Conservation (phyloP, 2,113 vertebrate species). For the Zapus hudsonius region DNA sequence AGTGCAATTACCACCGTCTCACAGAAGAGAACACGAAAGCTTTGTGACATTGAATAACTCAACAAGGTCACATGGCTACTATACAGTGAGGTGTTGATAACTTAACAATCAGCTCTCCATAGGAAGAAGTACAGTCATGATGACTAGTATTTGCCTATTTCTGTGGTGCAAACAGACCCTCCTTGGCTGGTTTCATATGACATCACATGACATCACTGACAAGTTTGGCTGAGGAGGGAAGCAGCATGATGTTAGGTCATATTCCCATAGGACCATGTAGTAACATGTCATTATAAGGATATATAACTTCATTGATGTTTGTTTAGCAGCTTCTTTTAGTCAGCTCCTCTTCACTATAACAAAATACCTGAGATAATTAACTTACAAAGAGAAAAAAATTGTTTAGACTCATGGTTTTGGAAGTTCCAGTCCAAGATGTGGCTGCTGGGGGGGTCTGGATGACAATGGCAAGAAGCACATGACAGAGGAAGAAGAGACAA, state of each 20-base stretch:
- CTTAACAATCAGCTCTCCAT: background rate
- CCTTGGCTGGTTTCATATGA: background rate
- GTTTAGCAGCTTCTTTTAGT: background rate
- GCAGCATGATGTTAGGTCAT: fast-evolving
- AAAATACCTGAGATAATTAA: background rate
- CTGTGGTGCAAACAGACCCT: background rate
- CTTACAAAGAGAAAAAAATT: background rate
- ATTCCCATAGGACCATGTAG: background rate
- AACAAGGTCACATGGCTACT: background rate
- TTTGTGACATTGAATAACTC: background rate
- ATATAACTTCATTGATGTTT: background rate
- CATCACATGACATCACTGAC: background rate
- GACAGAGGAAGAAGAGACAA: background rate
- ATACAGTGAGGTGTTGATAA: background rate
- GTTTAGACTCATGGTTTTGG: background rate
- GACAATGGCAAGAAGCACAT: background rate
- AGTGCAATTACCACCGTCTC: background rate
- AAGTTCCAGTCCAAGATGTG: background rate
- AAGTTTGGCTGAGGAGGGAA: background rate
- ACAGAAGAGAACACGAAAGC: background rate
- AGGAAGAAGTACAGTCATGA: background rate
- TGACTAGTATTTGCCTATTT: background rate
- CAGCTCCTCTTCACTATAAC: background rate
- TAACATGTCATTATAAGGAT: background rate
- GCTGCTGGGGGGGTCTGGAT: background rate